These are phyloP conservation scores for Nyctereutes procyonoides DNA, from an alignment of 2,113 vertebrate species.

Conservation along the genomic window DNA sequence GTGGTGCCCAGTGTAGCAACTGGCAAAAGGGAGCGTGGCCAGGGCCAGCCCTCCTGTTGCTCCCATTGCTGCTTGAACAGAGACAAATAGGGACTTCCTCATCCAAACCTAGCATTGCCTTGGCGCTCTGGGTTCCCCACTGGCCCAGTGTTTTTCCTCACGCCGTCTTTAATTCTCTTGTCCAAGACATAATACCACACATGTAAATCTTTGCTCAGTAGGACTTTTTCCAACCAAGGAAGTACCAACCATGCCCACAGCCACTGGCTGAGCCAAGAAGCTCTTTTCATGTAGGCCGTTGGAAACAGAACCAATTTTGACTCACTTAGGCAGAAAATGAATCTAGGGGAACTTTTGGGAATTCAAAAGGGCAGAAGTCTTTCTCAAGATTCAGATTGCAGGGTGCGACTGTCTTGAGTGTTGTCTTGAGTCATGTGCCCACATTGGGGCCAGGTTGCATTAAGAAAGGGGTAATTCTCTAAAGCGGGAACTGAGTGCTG, in stretches of 20 bases:
- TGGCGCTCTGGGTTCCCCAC: neutral
- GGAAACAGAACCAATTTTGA: neutral
- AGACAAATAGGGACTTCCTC: neutral
- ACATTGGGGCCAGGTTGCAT: neutral
- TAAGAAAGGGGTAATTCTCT: neutral
- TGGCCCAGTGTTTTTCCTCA: neutral
- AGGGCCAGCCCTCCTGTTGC: neutral
- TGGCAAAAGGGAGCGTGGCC: neutral
- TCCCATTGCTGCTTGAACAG: neutral
- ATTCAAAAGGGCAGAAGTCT: neutral
- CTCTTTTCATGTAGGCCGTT: neutral
- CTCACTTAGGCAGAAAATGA: neutral
- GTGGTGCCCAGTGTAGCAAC: rapidly evolving
- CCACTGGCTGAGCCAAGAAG: neutral
- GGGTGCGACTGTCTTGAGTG: neutral
- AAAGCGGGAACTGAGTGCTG: neutral
- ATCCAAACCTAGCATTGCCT: neutral
- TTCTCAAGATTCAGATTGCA: neutral
- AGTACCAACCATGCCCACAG: neutral
- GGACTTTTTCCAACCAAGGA: neutral
- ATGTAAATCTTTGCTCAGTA: neutral
- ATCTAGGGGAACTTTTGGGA: neutral
- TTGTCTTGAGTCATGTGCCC: neutral
- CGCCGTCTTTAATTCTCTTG: neutral
- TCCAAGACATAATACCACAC: neutral